phyloP scores from a whole-genome alignment of 2,888 invertebrate species.

The Merodon equestris region DNA sequence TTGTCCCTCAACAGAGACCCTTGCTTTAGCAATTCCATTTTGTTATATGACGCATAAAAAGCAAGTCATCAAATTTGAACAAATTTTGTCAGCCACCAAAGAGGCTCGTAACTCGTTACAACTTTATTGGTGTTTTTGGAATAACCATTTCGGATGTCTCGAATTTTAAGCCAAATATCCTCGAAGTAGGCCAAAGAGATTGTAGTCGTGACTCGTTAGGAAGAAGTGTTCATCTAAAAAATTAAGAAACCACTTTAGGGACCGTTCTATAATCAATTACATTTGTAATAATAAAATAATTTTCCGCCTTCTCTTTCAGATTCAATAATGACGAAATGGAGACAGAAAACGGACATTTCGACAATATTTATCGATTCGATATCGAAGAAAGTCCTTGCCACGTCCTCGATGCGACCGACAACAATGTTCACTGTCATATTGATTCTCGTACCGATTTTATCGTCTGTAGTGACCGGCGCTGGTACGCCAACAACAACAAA shows the following conservation, averaged over 20 bases:
- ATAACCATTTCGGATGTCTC: neutral
- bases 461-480: slow-evolving; percentile 61
- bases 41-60: slow-evolving; percentile 29
- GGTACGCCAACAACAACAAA: slow-evolving; percentile 71
- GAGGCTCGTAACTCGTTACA: slow-evolving; percentile 10
- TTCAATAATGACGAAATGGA: slow-evolving; percentile 78
- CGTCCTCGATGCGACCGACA: slow-evolving; percentile 46
- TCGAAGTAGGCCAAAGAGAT: neutral
- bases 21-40: too few species aligned
- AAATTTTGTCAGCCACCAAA: neutral
- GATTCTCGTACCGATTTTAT: slow-evolving; percentile 54
- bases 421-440: slow-evolving; percentile 59
- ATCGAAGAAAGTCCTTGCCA: slow-evolving; percentile 56
- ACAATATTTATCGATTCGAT: slow-evolving; percentile 70
- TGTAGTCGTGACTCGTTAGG: too few species aligned
- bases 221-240: too few species aligned
- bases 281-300: slow-evolving; percentile 4
- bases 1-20: too few species aligned
- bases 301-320: slow-evolving; percentile 70
- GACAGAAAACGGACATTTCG: slow-evolving; percentile 77
- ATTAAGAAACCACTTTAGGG: neutral
- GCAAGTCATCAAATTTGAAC: slow-evolving; percentile 32
- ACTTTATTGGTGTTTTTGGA: slow-evolving; percentile 25
- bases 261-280: neutral
- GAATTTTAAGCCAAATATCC: neutral